These are phyloP conservation scores for Lochmaea crataegi DNA, from an alignment of 2,888 invertebrate species.

Conservation along the genomic window DNA sequence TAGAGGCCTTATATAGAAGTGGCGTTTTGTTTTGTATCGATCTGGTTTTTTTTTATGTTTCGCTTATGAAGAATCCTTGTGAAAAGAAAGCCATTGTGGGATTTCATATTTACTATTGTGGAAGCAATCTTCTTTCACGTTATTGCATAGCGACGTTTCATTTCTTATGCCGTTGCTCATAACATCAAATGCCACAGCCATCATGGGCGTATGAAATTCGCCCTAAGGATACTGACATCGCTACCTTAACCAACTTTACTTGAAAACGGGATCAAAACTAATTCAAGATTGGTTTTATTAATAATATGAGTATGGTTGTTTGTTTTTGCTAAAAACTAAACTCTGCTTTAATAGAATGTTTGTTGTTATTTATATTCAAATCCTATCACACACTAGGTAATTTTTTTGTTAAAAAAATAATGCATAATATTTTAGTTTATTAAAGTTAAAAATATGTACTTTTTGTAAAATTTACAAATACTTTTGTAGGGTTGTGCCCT, in stretches of 20 bases:
- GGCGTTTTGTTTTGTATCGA: constrained; percentile 35
- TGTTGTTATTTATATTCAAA: too few relatives aligned
- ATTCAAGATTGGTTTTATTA: too few relatives aligned
- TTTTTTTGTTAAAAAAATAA: too few relatives aligned
- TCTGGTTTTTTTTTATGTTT: constrained; percentile 42
- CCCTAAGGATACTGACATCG: background rate
- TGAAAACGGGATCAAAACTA: background rate
- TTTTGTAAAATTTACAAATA: too few relatives aligned
- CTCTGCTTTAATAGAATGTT: too few relatives aligned
- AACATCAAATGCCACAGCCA: constrained; percentile 40
- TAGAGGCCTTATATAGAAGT: constrained; percentile 39
- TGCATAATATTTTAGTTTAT: too few relatives aligned
- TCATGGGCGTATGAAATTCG: constrained; percentile 10
- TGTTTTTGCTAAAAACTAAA: too few relatives aligned
- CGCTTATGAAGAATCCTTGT: constrained; percentile 48
- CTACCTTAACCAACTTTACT: background rate
- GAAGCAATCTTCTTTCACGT: constrained; percentile 52
- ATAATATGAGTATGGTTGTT: too few relatives aligned
- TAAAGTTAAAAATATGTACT: too few relatives aligned
- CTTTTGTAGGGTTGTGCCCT: background rate
- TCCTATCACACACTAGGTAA: too few relatives aligned
- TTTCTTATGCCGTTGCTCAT: constrained; percentile 44
- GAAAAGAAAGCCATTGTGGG: constrained; percentile 48
- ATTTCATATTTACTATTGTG: constrained; percentile 56
- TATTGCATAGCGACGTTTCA: constrained; percentile 48